phyloP scores from a whole-genome alignment of 2,797 vertebrate genomes.

The Aselliscus stoliczkanus region DNA sequence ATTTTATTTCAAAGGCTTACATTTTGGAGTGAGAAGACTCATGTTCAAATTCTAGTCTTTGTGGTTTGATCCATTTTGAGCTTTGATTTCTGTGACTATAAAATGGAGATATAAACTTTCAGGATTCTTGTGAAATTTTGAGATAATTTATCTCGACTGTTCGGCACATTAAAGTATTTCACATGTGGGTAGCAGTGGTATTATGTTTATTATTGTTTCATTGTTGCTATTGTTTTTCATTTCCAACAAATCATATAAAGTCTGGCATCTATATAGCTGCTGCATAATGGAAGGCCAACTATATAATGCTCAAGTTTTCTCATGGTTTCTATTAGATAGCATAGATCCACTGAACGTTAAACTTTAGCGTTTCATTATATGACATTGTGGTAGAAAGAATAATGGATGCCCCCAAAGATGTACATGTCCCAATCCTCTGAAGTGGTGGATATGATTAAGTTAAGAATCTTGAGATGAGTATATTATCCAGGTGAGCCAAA shows the following conservation, averaged over 20 bases:
- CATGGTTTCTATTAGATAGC: neutral
- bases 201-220: neutral
- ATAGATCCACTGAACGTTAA: neutral
- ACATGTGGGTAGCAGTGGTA: neutral
- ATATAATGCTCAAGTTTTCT: neutral
- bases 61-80: neutral
- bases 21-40: neutral
- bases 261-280: neutral
- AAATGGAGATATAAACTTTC: neutral
- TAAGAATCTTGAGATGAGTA: neutral
- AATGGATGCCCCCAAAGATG: neutral
- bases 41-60: neutral
- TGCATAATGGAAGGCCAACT: neutral
- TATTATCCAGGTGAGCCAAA: neutral
- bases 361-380: neutral
- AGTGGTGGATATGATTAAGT: neutral
- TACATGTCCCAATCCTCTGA: neutral
- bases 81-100: neutral
- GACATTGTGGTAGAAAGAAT: neutral
- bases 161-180: neutral
- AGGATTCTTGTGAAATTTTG: neutral
- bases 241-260: neutral
- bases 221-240: neutral
- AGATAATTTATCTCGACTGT: neutral
- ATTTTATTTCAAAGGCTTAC: neutral